These are phyloP conservation scores for Melanerpes formicivorus DNA, from an alignment of 2,113 vertebrate genomes.

Conservation along the genomic window DNA sequence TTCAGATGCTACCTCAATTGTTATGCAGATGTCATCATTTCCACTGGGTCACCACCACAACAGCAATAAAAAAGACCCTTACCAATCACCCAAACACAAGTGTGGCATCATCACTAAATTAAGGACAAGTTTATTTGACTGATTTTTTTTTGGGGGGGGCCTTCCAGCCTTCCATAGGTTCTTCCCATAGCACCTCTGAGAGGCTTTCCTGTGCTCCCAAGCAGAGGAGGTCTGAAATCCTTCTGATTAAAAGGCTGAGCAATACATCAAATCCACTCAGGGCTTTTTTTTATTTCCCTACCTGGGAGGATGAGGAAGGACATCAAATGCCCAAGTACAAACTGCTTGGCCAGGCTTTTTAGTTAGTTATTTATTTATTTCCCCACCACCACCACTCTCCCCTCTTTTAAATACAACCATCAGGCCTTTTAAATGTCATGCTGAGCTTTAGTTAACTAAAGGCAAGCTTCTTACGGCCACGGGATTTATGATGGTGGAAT, in stretches of 20 bases:
- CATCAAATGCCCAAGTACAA: slow-evolving; percentile 61
- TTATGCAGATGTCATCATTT: slow-evolving; percentile 68
- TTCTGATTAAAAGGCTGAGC: slow-evolving; percentile 67
- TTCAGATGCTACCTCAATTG: slow-evolving; percentile 78
- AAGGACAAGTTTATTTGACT: slow-evolving; percentile 1
- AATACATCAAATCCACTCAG: slow-evolving; percentile 63
- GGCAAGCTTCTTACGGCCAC: slow-evolving; percentile 56
- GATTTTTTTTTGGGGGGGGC: not conserved
- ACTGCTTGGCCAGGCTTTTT: slow-evolving; percentile 72
- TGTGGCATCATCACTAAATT: slow-evolving; percentile 23
- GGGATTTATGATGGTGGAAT: slow-evolving; percentile 73
- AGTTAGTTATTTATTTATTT: not conserved
- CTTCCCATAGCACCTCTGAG: not conserved
- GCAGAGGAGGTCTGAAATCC: slow-evolving; percentile 9
- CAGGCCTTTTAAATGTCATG: slow-evolving; percentile 76
- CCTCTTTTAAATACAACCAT: slow-evolving; percentile 60
- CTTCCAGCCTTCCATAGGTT: not conserved
- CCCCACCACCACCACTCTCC: no score
- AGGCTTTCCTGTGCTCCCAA: not conserved
- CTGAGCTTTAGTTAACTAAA: slow-evolving; percentile 75
- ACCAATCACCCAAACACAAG: not conserved
- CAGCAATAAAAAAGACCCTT: not conserved
- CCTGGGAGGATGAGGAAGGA: slow-evolving; percentile 57
- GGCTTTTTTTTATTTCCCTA: slow-evolving; percentile 19
- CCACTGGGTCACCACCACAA: not conserved